Evolutionary conservation across 2,888 invertebrate genomes (phyloP), one percentile per base, ranked within the genome.

Genomic region (Perdita meconis): DNA sequence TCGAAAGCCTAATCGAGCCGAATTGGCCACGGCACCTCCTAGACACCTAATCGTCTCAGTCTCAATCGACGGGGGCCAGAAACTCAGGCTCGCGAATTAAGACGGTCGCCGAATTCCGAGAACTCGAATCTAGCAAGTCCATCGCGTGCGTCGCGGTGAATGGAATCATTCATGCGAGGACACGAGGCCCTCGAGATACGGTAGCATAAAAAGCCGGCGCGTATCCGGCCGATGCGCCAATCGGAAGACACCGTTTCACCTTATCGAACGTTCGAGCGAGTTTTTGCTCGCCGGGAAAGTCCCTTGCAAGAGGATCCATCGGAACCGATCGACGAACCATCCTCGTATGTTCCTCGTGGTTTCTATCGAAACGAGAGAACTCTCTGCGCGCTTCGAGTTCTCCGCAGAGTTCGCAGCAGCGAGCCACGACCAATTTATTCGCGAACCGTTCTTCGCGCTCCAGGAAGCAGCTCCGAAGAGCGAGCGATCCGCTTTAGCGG

Each of bases 81-180:
- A n/a, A n/a, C n/a, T n/a, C n/a, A n/a, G n/a, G n/a, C n/a, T n/a
- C n/a, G n/a, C 22, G 47, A 47, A 19, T 47, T 47, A 47, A 47
- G 10, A 12, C 44, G n/a, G 16, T 24, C 26, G 36, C 10, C 34
- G 55, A 36, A 70, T 73, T 66, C 16, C 8, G 66, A 63, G 69
- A 70, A 61, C 55, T 80, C 16, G 50, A 42, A 67, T 73, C 63
- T 71, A 44, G 70, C 75, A 60, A 79, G 66, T 77, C 36, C 68
- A 73, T 65, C 74, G 64, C 63, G 13, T 30, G 30, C 47, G 38
- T 19, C 26, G 47, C 66, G 71, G 60, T 89, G 80, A 88, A 89
- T 89, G 87, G 88, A 87, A 85, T 89, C 89, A 88, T 89, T 89
- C 87, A 89, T 86, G 85, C 86, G 74, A 72, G 81, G 83, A 75